Evolutionary conservation across 2,113 vertebrate genomes (phyloP).

Genomic region (Neotragus pygmaeus): DNA sequence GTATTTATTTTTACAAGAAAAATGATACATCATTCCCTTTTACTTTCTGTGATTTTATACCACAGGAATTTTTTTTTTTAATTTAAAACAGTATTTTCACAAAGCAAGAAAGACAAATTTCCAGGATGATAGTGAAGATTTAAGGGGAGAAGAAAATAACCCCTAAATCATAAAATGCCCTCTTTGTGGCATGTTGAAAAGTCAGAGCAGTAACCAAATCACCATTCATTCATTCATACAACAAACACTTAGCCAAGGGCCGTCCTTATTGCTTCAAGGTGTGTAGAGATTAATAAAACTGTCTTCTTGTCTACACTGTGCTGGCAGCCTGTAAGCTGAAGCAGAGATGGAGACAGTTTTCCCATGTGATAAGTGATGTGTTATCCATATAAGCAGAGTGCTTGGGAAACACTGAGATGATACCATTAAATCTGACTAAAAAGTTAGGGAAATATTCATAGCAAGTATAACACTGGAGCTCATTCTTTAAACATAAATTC

Average conservation of each 20-base stretch:
- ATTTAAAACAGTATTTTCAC: slow-evolving; percentile 21
- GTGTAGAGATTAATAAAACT: not conserved
- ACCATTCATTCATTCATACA: not conserved
- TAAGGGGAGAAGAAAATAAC: not conserved
- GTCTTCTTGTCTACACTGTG: not conserved
- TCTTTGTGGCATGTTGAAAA: not conserved
- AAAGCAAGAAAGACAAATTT: not conserved
- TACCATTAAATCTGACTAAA: not conserved
- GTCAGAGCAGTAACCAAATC: not conserved
- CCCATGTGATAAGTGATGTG: not conserved
- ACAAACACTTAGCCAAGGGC: not conserved
- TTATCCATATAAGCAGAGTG: not conserved
- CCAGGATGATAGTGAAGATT: not conserved
- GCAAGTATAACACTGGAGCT: not conserved
- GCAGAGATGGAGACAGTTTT: not conserved
- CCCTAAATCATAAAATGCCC: not conserved
- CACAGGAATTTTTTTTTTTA: not conserved
- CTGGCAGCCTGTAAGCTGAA: not conserved
- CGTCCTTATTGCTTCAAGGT: not conserved
- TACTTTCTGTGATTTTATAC: not conserved
- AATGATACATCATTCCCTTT: not conserved
- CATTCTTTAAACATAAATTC: not conserved
- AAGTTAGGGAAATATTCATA: not conserved
- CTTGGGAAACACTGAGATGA: not conserved
- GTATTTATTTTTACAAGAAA: not conserved